These are phyloP conservation scores for Onychomys arenicola DNA, from an alignment of 2,797 vertebrate genomes.

Conservation along the genomic window DNA sequence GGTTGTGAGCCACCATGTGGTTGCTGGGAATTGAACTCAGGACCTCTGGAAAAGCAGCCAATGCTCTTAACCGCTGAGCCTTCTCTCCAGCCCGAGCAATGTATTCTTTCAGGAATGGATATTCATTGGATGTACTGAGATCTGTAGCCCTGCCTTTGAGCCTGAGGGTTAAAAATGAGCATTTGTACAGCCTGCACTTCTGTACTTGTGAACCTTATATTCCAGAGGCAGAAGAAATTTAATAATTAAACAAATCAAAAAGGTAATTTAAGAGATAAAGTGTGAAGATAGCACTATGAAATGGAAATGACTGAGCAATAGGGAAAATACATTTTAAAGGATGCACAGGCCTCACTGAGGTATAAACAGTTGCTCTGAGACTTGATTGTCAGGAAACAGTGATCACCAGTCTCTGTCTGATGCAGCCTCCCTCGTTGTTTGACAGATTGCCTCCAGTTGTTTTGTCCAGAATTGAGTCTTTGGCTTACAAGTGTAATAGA, in stretches of 20 bases:
- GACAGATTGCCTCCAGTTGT: neutral
- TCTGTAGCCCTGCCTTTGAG: neutral
- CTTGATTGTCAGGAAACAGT: neutral
- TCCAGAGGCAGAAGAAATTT: conserved; percentile 12
- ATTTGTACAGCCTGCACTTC: neutral
- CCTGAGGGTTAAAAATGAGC: neutral
- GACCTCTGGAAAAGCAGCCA: no score
- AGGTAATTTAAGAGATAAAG: neutral
- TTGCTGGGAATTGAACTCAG: no score
- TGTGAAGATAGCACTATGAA: neutral
- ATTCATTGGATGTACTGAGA: neutral
- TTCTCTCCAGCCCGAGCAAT: no score
- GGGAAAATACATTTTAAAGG: neutral
- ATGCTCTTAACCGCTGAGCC: no score
- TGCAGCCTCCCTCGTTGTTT: neutral
- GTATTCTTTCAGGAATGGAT: neutral
- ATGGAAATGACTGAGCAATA: neutral
- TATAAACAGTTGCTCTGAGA: neutral
- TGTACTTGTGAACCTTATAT: neutral
- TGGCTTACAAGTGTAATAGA: neutral
- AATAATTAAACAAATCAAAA: neutral
- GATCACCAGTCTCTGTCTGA: neutral
- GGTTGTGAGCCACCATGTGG: no score
- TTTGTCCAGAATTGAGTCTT: neutral
- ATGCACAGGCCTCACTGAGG: neutral